Conservation (phyloP, 2,797 vertebrate species). For the Neosilurus mollespiculum region DNA sequence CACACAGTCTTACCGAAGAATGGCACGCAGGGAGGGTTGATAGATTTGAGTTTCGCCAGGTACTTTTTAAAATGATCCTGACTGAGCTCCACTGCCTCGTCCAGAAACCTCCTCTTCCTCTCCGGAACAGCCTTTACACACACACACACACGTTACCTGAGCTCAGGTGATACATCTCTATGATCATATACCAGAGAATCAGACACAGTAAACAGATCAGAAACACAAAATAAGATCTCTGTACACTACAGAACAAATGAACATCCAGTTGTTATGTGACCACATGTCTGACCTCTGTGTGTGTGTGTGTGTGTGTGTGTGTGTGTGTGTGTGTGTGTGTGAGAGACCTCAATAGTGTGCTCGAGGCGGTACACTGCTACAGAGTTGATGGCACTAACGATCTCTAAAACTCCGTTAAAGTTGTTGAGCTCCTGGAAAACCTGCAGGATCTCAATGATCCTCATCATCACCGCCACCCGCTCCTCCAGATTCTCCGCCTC, state of each 20-base stretch:
- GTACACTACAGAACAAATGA: too few species aligned
- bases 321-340: background rate
- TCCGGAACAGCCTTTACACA: constrained; percentile 75
- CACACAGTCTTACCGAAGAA: constrained; percentile 86
- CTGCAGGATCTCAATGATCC: constrained; percentile 95
- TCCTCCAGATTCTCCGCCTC: constrained; percentile 94
- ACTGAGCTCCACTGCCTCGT: constrained; percentile 95
- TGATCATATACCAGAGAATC: background rate
- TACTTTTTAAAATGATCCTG: constrained; percentile 99
- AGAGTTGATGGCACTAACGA: constrained; percentile 95
- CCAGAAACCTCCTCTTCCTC: constrained; percentile 89
- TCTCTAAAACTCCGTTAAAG: constrained; percentile 95
- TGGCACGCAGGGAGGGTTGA: constrained; percentile 98
- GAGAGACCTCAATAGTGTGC: constrained; percentile 90
- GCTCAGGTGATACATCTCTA: background rate
- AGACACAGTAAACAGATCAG: background rate
- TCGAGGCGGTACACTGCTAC: constrained; percentile 96
- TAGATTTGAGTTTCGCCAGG: constrained; percentile 94
- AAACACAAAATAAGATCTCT: background rate
- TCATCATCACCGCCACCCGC: constrained; percentile 85
- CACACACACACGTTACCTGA: background rate
- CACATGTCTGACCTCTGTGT: background rate
- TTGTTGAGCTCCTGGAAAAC: constrained; percentile 99
- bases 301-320: background rate
- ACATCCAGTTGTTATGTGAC: too few species aligned